phyloP scores from a whole-genome alignment of 1,140 invertebrate species.

The Drosophila sturtevanti region DNA sequence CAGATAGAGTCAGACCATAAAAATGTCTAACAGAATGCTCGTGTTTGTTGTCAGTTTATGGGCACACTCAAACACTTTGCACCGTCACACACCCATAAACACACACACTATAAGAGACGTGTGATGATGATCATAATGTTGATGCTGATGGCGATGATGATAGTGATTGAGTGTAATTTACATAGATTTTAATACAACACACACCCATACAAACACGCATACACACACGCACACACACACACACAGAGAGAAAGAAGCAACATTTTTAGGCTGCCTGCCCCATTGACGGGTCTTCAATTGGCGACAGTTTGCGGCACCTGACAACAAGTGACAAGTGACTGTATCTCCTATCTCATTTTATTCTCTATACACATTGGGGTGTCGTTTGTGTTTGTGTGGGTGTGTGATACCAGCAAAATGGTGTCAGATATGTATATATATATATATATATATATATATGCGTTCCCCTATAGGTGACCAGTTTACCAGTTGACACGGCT shows the following conservation, averaged over 20 bases:
- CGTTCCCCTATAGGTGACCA: slow-evolving; percentile 1
- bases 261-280: slow-evolving; percentile 33
- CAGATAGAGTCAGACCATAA: slow-evolving; percentile 53
- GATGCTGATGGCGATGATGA: slow-evolving; percentile 23
- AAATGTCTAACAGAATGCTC: slow-evolving; percentile 55
- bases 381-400: not conserved
- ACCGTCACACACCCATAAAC: not conserved
- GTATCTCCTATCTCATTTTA: not conserved
- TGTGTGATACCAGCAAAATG: slow-evolving; percentile 9
- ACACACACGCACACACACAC: not conserved
- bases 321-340: slow-evolving; percentile 30
- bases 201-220: slow-evolving; percentile 13
- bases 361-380: not conserved
- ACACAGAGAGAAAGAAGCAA: slow-evolving; percentile 5
- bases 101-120: not conserved
- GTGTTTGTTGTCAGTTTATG: slow-evolving; percentile 69
- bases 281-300: slow-evolving; percentile 65
- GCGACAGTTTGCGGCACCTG: slow-evolving; percentile 59
- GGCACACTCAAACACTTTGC: slow-evolving; percentile 37
- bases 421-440: slow-evolving; percentile 5
- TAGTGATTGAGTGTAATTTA: slow-evolving; percentile 77
- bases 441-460: not conserved
- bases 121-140: slow-evolving; percentile 5
- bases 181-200: slow-evolving; percentile 72
- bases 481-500: slow-evolving; percentile 12